Evolutionary conservation across 2,888 invertebrate species (phyloP), one percentile per base, ranked within the genome.

Genomic region (Oscheius sp.): DNA sequence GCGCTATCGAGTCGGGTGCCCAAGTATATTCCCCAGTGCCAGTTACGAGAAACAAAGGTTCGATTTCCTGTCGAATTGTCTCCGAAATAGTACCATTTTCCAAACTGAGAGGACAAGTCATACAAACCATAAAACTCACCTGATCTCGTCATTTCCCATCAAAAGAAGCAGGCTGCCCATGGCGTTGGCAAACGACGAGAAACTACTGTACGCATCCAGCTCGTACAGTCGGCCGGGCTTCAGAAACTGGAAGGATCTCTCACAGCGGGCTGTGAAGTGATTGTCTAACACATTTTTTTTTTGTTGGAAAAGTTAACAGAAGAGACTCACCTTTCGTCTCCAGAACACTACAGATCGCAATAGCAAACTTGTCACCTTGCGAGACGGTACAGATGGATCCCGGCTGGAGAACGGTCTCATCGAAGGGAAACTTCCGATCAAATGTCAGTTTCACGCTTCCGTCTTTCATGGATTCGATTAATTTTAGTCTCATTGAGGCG

Each of bases 151-250:
- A 60, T 78, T 78, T 48, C 74, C 76, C 70, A 85, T 70, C 11
- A 87, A 74, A 13, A 59, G 70, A 11, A 76, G 68, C 5, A 87
- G 58, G 76, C 80, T 85, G 35, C 81, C 83, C 55, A 86, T 77
- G 21, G 80, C 79, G 29, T 79, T 80, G 0, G 83, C 63, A 60
- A 78, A 82, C 7, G 78, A 77, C 37, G 82, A 77, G 58, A 74
- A 79, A 57, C 82, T 82, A 13, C 80, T 80, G 71, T 86, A 81
- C 47, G 79, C 80, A 72, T 87, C 87, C 21, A 87, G 60, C 71
- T 83, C 79, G 65, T 80, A 86, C 10, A 35, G 3, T 13, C 37
- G 10, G 9, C 50, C 55, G 2, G 11, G 11, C 55, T 72, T 71
- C 13, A 74, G n/a, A 2, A 74, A 55, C 11, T 13, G 21, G 13